Evolutionary conservation across 2,888 invertebrate species (phyloP), one percentile per base, ranked within the genome.

Genomic region (Sisyra nigra): DNA sequence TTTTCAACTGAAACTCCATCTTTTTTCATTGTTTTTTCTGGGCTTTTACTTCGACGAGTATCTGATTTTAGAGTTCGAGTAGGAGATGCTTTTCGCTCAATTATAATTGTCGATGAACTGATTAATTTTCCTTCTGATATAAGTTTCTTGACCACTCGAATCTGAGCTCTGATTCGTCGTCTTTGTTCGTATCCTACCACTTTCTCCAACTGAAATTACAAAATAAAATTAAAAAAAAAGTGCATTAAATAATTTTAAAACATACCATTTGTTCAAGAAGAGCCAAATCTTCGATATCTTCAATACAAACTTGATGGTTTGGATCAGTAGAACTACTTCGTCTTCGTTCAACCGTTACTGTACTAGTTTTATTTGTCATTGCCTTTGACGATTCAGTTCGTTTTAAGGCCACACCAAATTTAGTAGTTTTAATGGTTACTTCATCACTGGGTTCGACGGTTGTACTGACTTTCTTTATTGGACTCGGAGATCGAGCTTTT

Each of bases 141-240:
- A 49, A 71, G 65, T 52, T 78, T 76, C 56, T 75, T 80, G 7
- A 82, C 77, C 13, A 80, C 58, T 48, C 85, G 69, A 47, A 86
- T 82, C 60, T 85, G 84, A 2, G 80, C 71, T 47, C 86, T 70
- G 44, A 87, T 80, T 50, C 80, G 72, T 48, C 83, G 72, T 51
- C 86, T 67, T 53, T 83, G 71, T 56, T 86, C 85, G 57, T 86
- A 86, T 47, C 77, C 77, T 43, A 73, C 73, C 45, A 82, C 79
- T 54, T 76, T 77, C 63, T 83, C 80, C 59, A 85, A 64, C 76
- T 80, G 66, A 53, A 70, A 69, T 52, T 48, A 41, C 43, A 54
- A 33, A 29, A 38, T 8, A 9, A 9, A 10, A 33, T n/a, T 33
- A 46, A 44, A 53, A 36, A 55, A 24, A 24, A 24, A 24, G 9